These are phyloP conservation scores for Rotaria socialis DNA, from an alignment of 2,888 invertebrate genomes.

Conservation along the genomic window DNA sequence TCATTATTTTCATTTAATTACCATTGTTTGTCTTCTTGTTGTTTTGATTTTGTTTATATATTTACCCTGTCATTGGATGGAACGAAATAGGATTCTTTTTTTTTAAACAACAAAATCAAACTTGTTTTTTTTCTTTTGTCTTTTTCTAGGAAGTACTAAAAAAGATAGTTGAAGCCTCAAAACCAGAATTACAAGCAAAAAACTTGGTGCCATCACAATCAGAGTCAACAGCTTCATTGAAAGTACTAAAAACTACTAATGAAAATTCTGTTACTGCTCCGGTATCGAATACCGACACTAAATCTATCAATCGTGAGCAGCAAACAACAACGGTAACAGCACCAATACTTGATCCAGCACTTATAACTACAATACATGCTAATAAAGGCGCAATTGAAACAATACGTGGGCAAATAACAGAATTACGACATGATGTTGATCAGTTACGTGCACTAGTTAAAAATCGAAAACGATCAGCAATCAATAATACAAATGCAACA, in stretches of 20 bases:
- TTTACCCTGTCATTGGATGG: no score
- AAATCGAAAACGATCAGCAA: background rate
- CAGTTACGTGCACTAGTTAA: background rate
- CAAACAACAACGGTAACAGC: background rate
- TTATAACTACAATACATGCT: background rate
- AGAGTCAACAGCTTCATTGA: background rate
- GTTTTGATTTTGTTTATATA: background rate
- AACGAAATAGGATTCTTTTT: no score
- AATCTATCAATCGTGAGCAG: background rate
- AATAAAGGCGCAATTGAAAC: slow-evolving; percentile 5
- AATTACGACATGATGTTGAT: slow-evolving; percentile 9
- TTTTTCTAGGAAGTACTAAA: background rate
- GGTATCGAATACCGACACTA: background rate
- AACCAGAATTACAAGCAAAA: background rate
- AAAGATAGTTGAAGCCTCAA: background rate
- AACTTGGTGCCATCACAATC: background rate
- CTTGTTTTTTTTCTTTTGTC: no score
- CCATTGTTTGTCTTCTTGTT: background rate
- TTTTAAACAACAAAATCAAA: no score
- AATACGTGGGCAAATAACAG: slow-evolving; percentile 8
- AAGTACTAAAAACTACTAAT: background rate
- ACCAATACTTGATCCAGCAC: background rate
- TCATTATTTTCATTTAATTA: background rate
- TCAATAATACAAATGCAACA: background rate
- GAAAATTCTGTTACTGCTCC: background rate